A percentile compares a stretch with the other conserved stretches of the same genome.
These are phyloP conservation scores for Drosophila monieri DNA, from an alignment of 2,888 invertebrate genomes.

Conservation along the genomic window DNA sequence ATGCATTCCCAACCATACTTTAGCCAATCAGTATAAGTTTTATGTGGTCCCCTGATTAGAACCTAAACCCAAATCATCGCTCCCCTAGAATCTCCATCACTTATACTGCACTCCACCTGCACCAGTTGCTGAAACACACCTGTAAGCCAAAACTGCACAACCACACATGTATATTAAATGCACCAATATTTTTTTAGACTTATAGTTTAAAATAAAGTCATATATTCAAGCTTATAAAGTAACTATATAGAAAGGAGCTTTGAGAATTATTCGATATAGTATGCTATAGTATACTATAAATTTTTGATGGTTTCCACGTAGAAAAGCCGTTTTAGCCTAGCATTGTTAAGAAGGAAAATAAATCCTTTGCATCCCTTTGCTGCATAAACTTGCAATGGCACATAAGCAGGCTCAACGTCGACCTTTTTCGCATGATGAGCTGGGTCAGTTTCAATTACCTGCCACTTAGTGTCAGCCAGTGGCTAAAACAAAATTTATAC, in stretches of 20 bases:
- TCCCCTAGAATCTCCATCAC: slow-evolving; percentile 26
- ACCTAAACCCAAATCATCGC: slow-evolving; percentile 10
- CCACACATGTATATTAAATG: slow-evolving; percentile 31
- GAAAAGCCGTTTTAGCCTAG: neutral
- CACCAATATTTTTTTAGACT: slow-evolving; percentile 10
- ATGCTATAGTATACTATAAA: neutral
- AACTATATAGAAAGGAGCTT: neutral
- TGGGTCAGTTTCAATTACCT: slow-evolving; percentile 50
- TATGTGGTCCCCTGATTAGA: slow-evolving; percentile 8
- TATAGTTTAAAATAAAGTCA: neutral
- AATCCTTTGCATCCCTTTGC: neutral
- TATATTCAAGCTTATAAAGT: neutral
- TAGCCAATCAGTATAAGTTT: slow-evolving; percentile 1
- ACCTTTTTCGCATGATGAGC: slow-evolving; percentile 42
- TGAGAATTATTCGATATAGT: neutral
- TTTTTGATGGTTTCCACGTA: neutral
- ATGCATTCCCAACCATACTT: neutral
- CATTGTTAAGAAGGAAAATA: neutral
- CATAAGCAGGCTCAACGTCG: slow-evolving; percentile 13
- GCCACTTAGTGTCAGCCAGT: slow-evolving; percentile 36
- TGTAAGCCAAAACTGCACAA: slow-evolving; percentile 30
- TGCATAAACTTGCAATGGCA: slow-evolving; percentile 26
- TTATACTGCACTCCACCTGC: slow-evolving; percentile 32
- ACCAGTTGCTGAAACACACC: slow-evolving; percentile 28
- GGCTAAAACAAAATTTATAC: slow-evolving; percentile 23